These are phyloP conservation scores for Chaetodon trifasciatus DNA, from an alignment of 2,797 vertebrate species.

Conservation along the genomic window DNA sequence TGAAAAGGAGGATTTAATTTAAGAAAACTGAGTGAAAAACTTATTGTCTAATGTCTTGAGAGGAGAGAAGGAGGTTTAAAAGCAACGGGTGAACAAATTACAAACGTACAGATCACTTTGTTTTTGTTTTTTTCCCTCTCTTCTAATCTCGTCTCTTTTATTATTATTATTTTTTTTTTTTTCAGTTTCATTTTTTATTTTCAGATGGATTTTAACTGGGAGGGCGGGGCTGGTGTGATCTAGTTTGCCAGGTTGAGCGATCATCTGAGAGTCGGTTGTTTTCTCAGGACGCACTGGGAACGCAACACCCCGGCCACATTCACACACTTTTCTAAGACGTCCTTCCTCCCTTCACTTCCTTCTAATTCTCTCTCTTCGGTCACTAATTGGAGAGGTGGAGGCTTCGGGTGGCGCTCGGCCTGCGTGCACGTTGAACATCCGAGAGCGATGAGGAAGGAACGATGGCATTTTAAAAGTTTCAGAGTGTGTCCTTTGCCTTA, in stretches of 20 bases:
- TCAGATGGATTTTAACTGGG: conserved; percentile 24
- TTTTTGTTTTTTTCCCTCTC: conserved; percentile 20
- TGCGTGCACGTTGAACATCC: not conserved
- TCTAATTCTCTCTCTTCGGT: conserved; percentile 28
- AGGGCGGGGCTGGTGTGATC: conserved; percentile 2
- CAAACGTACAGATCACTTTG: conserved; percentile 43
- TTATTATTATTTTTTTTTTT: not conserved
- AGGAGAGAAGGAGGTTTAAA: conserved; percentile 21
- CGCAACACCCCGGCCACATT: conserved; percentile 26
- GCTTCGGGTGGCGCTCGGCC: not conserved
- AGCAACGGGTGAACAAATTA: conserved; percentile 45
- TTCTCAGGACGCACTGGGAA: conserved; percentile 66
- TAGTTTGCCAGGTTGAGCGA: conserved; percentile 41
- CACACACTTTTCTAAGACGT: conserved; percentile 48
- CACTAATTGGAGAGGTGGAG: conserved; percentile 16
- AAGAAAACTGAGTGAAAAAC: conserved; percentile 36
- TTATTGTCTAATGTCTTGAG: conserved; percentile 32
- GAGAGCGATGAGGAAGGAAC: conserved; percentile 26
- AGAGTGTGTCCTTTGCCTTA: conserved; percentile 85
- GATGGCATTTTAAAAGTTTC: conserved; percentile 65
- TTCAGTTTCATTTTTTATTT: not conserved
- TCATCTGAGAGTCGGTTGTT: conserved; percentile 49
- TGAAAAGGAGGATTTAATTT: conserved; percentile 51
- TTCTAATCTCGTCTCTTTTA: conserved; percentile 26
- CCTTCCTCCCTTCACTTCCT: conserved; percentile 47